Conservation (phyloP, 2,888 invertebrate genomes). For the Phyllotreta cruciferae region DNA sequence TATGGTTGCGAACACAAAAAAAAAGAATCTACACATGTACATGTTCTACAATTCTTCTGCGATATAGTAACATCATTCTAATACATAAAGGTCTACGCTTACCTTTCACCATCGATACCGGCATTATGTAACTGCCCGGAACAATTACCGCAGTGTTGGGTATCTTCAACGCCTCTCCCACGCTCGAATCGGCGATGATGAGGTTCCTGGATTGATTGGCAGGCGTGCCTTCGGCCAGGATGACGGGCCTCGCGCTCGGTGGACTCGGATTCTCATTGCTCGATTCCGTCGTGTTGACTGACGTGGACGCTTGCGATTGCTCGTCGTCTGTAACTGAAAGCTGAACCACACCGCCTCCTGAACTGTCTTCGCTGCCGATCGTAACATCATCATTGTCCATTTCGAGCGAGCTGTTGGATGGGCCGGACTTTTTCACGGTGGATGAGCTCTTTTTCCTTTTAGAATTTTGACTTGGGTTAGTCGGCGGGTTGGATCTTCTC, state of each 20-base stretch:
- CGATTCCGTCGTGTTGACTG: slow-evolving; percentile 58
- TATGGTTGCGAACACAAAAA: not conserved
- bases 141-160: slow-evolving; percentile 73
- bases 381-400: slow-evolving; percentile 71
- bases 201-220: slow-evolving; percentile 64
- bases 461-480: slow-evolving; percentile 74
- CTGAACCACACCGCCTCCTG: slow-evolving; percentile 69
- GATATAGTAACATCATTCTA: slow-evolving; percentile 17
- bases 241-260: slow-evolving; percentile 51
- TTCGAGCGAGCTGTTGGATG: slow-evolving; percentile 54
- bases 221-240: slow-evolving; percentile 52
- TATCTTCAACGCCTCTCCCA: slow-evolving; percentile 71
- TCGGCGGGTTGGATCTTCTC: slow-evolving; percentile 75
- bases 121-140: slow-evolving; percentile 76
- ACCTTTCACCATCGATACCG: slow-evolving; percentile 73
- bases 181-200: slow-evolving; percentile 66
- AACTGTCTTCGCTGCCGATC: slow-evolving; percentile 79
- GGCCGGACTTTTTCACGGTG: slow-evolving; percentile 65
- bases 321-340: slow-evolving; percentile 66
- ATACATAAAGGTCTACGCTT: slow-evolving; percentile 30
- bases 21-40: slow-evolving; percentile 1
- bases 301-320: slow-evolving; percentile 56
- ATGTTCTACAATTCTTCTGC: slow-evolving; percentile 11
- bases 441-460: slow-evolving; percentile 72
- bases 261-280: slow-evolving; percentile 51